phyloP scores from a whole-genome alignment of 2,888 invertebrate species.

The Lycaena phlaeas region DNA sequence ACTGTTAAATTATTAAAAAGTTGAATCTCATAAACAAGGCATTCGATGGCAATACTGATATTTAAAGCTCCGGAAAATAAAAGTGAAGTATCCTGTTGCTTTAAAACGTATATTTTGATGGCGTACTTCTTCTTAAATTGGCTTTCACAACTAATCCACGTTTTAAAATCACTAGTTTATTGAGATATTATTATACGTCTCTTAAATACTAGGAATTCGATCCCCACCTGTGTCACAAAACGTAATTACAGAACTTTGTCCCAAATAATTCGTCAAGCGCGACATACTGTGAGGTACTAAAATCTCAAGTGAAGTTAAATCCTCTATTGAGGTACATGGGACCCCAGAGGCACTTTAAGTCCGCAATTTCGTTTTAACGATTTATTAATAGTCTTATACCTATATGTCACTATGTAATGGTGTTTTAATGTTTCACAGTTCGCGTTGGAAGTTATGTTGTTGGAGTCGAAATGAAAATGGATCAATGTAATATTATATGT shows the following conservation, averaged over 20 bases:
- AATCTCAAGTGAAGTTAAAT: slow-evolving; percentile 21
- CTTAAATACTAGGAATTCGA: not conserved
- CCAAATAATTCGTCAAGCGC: slow-evolving; percentile 23
- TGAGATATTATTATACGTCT: not conserved
- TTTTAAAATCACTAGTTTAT: too few relatives aligned
- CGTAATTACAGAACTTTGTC: slow-evolving; percentile 22
- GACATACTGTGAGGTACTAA: slow-evolving; percentile 27
- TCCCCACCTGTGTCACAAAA: not conserved
- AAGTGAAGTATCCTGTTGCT: too few relatives aligned
- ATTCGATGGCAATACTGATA: too few relatives aligned
- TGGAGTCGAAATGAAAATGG: too few relatives aligned
- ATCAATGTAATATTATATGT: too few relatives aligned
- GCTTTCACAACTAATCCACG: too few relatives aligned
- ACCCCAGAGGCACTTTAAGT: slow-evolving; percentile 25
- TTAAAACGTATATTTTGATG: too few relatives aligned
- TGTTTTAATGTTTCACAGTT: slow-evolving; percentile 9
- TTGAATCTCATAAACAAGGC: too few relatives aligned
- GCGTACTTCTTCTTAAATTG: too few relatives aligned
- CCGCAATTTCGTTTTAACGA: slow-evolving; percentile 21
- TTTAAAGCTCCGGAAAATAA: too few relatives aligned
- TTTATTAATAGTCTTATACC: slow-evolving; percentile 19
- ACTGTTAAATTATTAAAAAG: too few relatives aligned
- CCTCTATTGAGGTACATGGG: slow-evolving; percentile 6
- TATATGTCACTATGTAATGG: slow-evolving; percentile 7
- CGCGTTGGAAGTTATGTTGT: too few relatives aligned